Conservation (phyloP, 2,113 vertebrate genomes). For the Saguinus midas region DNA sequence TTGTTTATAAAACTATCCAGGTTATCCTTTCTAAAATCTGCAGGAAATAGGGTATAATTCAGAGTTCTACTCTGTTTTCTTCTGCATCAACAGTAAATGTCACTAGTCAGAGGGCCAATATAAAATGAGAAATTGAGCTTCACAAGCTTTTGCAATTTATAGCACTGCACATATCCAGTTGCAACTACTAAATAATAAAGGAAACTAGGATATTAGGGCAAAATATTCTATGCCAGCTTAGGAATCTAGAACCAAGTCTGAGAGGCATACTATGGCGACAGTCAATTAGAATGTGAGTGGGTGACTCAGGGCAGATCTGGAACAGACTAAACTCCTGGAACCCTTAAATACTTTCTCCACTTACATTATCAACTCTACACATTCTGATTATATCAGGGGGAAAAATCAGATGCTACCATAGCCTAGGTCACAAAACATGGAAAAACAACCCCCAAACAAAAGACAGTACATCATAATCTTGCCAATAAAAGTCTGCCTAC, state of each 20-base stretch:
- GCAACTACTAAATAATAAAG: conserved; percentile 12
- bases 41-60: neutral
- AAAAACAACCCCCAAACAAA: conserved; percentile 55
- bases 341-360: neutral
- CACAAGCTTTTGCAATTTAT: neutral
- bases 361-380: conserved; percentile 38
- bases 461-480: neutral
- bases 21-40: neutral
- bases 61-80: neutral
- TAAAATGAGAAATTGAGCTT: neutral
- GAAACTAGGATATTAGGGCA: neutral
- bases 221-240: neutral
- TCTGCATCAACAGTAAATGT: neutral
- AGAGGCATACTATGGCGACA: neutral
- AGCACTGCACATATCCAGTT: neutral
- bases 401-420: conserved; percentile 18
- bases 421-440: conserved; percentile 27
- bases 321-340: conserved; percentile 19
- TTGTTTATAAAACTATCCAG: neutral
- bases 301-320: neutral
- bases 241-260: neutral
- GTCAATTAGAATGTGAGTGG: neutral
- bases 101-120: neutral
- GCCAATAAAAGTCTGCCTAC: conserved; percentile 51
- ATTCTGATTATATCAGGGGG: conserved; percentile 8